Percentiles rank a stretch among this genome's conserved stretches.
phyloP scores from a whole-genome alignment of 2,797 vertebrate genomes.

The Anas bernieri region DNA sequence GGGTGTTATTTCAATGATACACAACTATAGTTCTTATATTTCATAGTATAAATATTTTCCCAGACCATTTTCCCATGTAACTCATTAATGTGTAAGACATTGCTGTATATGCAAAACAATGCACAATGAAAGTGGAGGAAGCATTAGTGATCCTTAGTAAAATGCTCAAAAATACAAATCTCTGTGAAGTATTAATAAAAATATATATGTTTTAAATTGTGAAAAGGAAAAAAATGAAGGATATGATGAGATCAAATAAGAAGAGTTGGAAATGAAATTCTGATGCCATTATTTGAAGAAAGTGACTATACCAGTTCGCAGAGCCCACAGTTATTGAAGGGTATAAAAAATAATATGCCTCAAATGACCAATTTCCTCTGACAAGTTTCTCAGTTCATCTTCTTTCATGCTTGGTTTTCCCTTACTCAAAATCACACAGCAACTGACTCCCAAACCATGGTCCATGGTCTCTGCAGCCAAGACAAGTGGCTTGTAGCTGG shows the following conservation, averaged over 20 bases:
- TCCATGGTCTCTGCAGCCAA: not conserved
- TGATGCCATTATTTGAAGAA: not conserved
- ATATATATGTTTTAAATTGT: conserved; percentile 16
- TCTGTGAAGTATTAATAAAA: not conserved
- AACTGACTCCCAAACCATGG: not conserved
- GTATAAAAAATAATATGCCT: not conserved
- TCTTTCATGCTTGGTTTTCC: not conserved
- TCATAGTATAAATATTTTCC: not conserved
- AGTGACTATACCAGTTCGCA: not conserved
- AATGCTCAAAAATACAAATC: not conserved
- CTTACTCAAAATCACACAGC: not conserved
- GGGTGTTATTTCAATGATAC: not conserved
- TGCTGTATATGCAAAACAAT: not conserved
- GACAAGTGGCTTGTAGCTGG: not conserved
- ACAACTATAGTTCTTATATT: not conserved
- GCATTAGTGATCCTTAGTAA: conserved; percentile 5
- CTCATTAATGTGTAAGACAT: not conserved
- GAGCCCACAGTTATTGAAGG: not conserved
- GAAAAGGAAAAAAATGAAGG: conserved; percentile 28
- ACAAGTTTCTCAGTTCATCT: not conserved
- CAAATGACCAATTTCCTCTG: not conserved
- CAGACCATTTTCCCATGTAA: not conserved
- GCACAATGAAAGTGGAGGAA: not conserved
- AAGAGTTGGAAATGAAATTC: conserved; percentile 14
- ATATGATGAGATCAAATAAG: not conserved